Evolutionary conservation across 1,140 invertebrate species (phyloP).

Genomic region (Metaphire vulgaris): DNA sequence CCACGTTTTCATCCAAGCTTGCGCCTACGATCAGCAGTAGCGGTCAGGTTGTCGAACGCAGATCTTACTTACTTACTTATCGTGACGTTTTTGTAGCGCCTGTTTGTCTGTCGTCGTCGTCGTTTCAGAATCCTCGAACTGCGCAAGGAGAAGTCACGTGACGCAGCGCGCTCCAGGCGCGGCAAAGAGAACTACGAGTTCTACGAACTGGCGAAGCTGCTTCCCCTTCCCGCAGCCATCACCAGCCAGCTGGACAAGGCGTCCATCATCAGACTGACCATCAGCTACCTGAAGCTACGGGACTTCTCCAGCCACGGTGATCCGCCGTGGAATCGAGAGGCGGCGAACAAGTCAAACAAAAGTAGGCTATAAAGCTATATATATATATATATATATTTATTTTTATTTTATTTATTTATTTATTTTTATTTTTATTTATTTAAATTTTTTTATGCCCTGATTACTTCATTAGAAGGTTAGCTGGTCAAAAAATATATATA

Average conservation of each 20-base stretch:
- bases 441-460: too few species aligned
- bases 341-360: slow-evolving; percentile 10
- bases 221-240: slow-evolving; percentile 89
- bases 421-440: not conserved
- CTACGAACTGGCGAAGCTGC: slow-evolving; percentile 94
- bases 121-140: slow-evolving; percentile 85
- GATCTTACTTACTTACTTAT: too few species aligned
- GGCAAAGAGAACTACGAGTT: slow-evolving; percentile 99
- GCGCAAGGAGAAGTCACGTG: slow-evolving; percentile 91
- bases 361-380: not conserved
- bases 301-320: slow-evolving; percentile 92
- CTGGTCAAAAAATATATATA: too few species aligned
- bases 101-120: too few species aligned
- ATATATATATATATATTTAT: not conserved
- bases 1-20: too few species aligned
- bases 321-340: slow-evolving; percentile 29
- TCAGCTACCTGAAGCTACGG: slow-evolving; percentile 89
- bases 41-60: too few species aligned
- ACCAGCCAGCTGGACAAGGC: slow-evolving; percentile 97
- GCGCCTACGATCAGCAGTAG: too few species aligned
- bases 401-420: not conserved
- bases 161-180: slow-evolving; percentile 84
- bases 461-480: too few species aligned
- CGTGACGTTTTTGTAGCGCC: too few species aligned
- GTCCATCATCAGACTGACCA: slow-evolving; percentile 94